Base-by-base conservation (phyloP, 2,797 vertebrate species). In the Oceanodroma leucorhoa region DNA sequence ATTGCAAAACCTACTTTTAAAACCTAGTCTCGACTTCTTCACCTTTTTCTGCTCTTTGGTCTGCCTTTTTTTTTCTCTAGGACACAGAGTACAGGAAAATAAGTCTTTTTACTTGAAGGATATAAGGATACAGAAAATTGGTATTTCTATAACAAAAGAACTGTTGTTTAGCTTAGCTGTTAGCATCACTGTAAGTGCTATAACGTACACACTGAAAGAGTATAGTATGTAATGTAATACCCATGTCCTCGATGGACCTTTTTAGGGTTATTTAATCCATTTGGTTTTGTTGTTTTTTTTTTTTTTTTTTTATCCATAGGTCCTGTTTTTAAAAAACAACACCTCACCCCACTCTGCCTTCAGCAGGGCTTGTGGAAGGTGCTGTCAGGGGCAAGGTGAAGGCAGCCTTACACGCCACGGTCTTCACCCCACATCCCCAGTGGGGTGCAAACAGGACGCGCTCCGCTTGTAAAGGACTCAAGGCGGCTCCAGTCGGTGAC, bases 161-260 rank as follows among this genome's bases (percentile, higher is more conserved):
- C 19, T 10, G 34, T n/a, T 41, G 21, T 20, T 77, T 14, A 69
- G 8, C 17, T 6, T 19, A 26, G 64, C 45, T 58, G 26, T 48
- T n/a, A 58, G 53, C n/a, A 60, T 14, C 41, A 14, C 50, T 54
- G 4, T 46, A 69, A 11, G 15, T 14, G 38, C 29, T 26, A 10
- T 21, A 18, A 58, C 0, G 1, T 17, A 21, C 27, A 36, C 11
- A 3, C 6, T 41, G 34, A 22, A 43, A 24, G 14, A 22, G 19
- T 10, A 46, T 2, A 34, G n/a, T 11, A 71, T 18, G 23, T 6
- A 23, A 67, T 22, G 11, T 8, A 62, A 41, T 3, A 18, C 16
- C 5, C 11, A 6, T 32, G 38, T 19, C 30, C 17, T 36, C 2
- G 0, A 12, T 5, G 19, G 24, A 7, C 14, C 30, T 38, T 75